These are phyloP conservation scores for Cremastinae sp. DNA, from an alignment of 2,888 invertebrate species.

Conservation along the genomic window DNA sequence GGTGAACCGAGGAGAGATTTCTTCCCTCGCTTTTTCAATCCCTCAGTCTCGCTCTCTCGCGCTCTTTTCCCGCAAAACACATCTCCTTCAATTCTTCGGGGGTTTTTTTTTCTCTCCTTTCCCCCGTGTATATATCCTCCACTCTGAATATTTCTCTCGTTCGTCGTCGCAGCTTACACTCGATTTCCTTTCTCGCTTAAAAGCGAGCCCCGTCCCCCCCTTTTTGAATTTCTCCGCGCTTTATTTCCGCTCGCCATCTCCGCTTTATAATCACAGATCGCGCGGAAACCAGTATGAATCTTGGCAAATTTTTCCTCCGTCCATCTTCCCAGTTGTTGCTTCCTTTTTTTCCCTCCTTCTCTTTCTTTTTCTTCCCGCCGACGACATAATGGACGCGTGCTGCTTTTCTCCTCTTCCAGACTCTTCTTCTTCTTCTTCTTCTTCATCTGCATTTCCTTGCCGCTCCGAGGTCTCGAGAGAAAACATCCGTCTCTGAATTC, in stretches of 20 bases:
- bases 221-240: background rate
- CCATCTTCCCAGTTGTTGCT: no score
- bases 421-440: background rate
- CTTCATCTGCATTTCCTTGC: slow-evolving; percentile 1
- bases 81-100: no score
- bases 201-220: slow-evolving; percentile 7
- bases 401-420: slow-evolving; percentile 16
- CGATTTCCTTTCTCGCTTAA: no score
- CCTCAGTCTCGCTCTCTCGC: slow-evolving; percentile 1
- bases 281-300: slow-evolving; percentile 21
- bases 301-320: slow-evolving; percentile 28
- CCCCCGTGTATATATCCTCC: background rate
- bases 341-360: no score
- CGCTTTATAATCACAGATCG: slow-evolving; percentile 28
- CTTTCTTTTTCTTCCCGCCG: no score
- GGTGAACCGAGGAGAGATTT: slow-evolving; percentile 43
- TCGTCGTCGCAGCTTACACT: slow-evolving; percentile 22
- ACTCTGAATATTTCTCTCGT: slow-evolving; percentile 21
- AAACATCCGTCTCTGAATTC: slow-evolving; percentile 51
- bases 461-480: slow-evolving; percentile 10
- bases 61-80: slow-evolving; percentile 35
- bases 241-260: slow-evolving; percentile 13
- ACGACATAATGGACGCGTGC: slow-evolving; percentile 36
- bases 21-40: slow-evolving; percentile 41
- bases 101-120: slow-evolving; percentile 14